A percentile compares a stretch with the other conserved stretches of the same genome.
These are phyloP conservation scores for Eurytoma adleriae DNA, from an alignment of 2,888 invertebrate genomes.

Conservation along the genomic window DNA sequence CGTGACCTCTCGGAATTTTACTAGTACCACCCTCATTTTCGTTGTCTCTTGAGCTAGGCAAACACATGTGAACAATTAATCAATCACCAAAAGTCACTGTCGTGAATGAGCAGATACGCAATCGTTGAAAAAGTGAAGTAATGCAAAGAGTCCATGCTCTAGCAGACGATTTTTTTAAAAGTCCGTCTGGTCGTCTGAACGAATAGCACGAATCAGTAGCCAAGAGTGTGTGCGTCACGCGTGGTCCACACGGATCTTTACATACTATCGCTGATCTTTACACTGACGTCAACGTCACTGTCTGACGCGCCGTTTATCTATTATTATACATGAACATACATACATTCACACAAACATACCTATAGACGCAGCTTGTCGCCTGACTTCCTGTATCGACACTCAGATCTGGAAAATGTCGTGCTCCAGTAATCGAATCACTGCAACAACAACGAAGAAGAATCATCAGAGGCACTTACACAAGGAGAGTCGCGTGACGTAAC, in stretches of 20 bases:
- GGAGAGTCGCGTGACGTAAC: conserved; percentile 13
- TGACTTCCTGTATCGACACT: background rate
- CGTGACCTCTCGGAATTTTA: conserved; percentile 75
- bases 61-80: background rate
- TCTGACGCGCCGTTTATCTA: background rate
- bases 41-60: background rate
- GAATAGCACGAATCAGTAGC: background rate
- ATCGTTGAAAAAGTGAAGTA: background rate
- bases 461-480: background rate
- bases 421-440: no score
- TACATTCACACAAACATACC: background rate
- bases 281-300: background rate
- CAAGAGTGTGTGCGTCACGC: background rate
- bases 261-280: background rate
- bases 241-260: background rate
- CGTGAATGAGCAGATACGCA: background rate
- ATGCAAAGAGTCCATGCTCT: background rate
- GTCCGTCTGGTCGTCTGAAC: background rate
- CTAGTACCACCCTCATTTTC: conserved; percentile 71
- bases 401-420: background rate
- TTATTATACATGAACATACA: background rate
- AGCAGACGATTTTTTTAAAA: conserved; percentile 44
- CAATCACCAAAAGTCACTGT: background rate
- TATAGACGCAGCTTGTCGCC: background rate
- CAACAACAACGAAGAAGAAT: background rate